Base-by-base conservation (phyloP, 2,797 vertebrate species). In the Melopsittacus undulatus region DNA sequence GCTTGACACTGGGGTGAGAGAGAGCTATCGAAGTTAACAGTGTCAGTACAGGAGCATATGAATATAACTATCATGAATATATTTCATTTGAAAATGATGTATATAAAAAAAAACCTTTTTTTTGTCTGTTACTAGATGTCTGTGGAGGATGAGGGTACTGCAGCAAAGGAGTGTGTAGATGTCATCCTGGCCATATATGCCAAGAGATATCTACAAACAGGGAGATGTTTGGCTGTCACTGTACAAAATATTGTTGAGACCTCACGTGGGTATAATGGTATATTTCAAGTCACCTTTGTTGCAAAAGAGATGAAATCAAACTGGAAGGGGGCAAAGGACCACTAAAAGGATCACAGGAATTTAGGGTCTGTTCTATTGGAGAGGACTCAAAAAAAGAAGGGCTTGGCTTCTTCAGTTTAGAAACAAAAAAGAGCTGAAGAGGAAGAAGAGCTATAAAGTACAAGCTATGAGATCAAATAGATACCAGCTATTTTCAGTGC, bases 131-230 rank as follows among this genome's bases (percentile, higher is more conserved):
- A 30, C 11, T 34, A 48, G 46, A 30, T 61, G 10, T 38, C 56
- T 61, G 3, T 4, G 23, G 38, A 45, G 48, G 76, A 9, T 32
- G 13, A 61, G 14, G 26, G 7, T 74, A 42, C 16, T 16, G 2
- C 30, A 26, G 19, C 0, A 0, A 83, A 70, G 23, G 34, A 72
- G 6, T 4, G 1, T 56, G 5, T 74, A 67, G 48, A 56, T 68
- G 4, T 63, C 32, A 80, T 52, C 29, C 78, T 85, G 42, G 11
- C 38, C 21, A 7, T 43, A 5, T 32, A 77, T 77, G 7, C 22
- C 24, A 42, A 5, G 1, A 22, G 22, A 30, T 72, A 26, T 8
- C 57, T 72, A 49, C 19, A 63, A 13, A 76, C 34, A 59, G 82
- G 38, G 24, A 57, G 38, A 49, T 51, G 32, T 83, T 80, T 93